Conservation (phyloP, 2,888 invertebrate species). For the Tromatobia lineatoria region DNA sequence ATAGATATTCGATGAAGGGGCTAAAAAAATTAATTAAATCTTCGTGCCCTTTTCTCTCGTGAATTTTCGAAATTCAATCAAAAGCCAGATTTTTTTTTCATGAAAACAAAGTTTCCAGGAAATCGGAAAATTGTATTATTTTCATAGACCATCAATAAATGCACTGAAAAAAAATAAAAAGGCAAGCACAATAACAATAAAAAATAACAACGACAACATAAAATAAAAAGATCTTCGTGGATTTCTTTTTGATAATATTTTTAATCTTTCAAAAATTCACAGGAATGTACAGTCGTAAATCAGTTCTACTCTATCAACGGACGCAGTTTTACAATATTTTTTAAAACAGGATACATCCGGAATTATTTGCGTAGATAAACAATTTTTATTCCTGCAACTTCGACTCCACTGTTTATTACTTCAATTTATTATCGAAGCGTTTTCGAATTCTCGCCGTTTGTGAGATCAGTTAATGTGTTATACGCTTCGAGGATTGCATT, state of each 20-base stretch:
- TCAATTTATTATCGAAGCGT: neutral
- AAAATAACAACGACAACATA: too few relatives aligned
- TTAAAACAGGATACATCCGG: neutral
- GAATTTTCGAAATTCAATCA: too few relatives aligned
- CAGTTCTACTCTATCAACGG: constrained; percentile 27
- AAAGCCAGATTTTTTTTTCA: too few relatives aligned
- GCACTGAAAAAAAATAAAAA: too few relatives aligned
- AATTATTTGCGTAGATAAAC: neutral
- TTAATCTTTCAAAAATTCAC: constrained; percentile 51
- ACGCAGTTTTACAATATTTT: neutral
- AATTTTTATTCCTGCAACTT: constrained; percentile 19
- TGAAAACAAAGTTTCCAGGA: too few relatives aligned
- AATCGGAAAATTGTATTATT: too few relatives aligned
- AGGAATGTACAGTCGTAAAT: constrained; percentile 69
- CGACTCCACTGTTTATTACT: neutral
- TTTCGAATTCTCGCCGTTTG: neutral
- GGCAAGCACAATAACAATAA: too few relatives aligned
- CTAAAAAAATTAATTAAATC: too few relatives aligned
- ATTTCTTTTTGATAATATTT: neutral
- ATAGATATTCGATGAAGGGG: too few relatives aligned
- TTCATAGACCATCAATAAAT: too few relatives aligned
- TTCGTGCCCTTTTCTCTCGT: too few relatives aligned
- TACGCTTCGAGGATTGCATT: neutral
- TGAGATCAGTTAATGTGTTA: neutral
- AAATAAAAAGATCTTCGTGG: neutral